Base-by-base conservation (phyloP, 2,113 vertebrate species). In the Rhipidura dahli region DNA sequence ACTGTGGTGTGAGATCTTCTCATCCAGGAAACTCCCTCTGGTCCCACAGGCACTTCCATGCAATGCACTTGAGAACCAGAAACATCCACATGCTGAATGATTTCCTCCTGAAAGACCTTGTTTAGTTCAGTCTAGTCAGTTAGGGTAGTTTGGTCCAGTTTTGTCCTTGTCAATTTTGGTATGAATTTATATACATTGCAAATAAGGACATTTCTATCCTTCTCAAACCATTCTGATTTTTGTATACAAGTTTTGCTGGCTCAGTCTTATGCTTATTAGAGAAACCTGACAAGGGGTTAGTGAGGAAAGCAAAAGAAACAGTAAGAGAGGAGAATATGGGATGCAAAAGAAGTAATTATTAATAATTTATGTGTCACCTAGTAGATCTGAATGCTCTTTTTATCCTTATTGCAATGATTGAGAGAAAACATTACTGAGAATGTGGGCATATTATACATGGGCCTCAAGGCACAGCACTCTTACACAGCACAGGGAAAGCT, bases 31-130 rank as follows among this genome's bases (percentile, higher is more conserved):
- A 95, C 93, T 96, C 95, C 87, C 94, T 84, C 57, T 4, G 30
- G 63, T 96, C 96, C 93, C 94, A 77, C 87, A 94, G 91, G 94
- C 94, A 39, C 91, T 92, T 91, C 88, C 47, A 8, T 87, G 86
- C 86, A 92, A 51, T 66, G n/a, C 77, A 72, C 59, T 89, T 44
- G 70, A 84, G 87, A 83, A 94, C 66, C 50, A 96, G 91, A 85
- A 91, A 90, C 1, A 9, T 91, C 95, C 61, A 63, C 61, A 33
- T 37, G 54, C 81, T 54, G 66, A 94, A 93, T 70, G 68, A 85
- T 92, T 94, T 94, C 78, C 87, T 95, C 73, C 71, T 91, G 86
- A 96, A 61, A 65, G 92, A 83, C 80, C 60, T 83, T 81, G n/a
- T 71, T 90, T 56, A 75, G 72, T 78, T 91, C 86, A 83, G 83